Percentiles rank a stretch among this genome's conserved stretches.
These are phyloP conservation scores for Oreochromis niloticus DNA, from an alignment of 2,113 vertebrate species.

Conservation along the genomic window DNA sequence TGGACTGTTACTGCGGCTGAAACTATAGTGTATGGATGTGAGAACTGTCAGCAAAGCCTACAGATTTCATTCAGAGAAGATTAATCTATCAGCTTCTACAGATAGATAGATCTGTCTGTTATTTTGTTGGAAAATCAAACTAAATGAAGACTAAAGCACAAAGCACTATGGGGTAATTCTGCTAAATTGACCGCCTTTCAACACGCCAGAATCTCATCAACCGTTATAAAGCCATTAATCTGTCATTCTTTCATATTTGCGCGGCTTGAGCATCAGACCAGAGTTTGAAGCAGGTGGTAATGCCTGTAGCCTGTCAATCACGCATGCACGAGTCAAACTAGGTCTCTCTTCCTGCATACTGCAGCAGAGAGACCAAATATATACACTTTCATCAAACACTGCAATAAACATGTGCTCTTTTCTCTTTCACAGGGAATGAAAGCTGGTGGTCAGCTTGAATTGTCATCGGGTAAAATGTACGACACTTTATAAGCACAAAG, in stretches of 20 bases:
- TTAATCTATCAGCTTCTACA: not conserved
- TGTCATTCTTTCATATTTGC: not conserved
- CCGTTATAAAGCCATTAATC: not conserved
- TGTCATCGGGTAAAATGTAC: not conserved
- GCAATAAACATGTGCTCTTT: not conserved
- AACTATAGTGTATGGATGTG: not conserved
- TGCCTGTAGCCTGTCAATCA: not conserved
- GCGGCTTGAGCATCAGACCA: not conserved
- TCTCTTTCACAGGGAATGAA: not conserved
- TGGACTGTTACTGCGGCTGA: not conserved
- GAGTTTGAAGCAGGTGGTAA: not conserved
- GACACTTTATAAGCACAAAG: not conserved
- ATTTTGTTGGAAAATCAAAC: not conserved
- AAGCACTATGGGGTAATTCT: not conserved
- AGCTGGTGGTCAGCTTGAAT: not conserved
- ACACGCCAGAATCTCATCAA: not conserved
- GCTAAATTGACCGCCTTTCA: not conserved
- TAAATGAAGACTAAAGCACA: not conserved
- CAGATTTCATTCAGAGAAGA: conserved; percentile 2
- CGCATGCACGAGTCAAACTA: not conserved
- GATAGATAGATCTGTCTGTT: not conserved
- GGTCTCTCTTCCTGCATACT: not conserved
- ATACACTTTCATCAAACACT: not conserved
- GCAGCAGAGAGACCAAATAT: not conserved
- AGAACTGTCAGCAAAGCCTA: not conserved